Evolutionary conservation across 2,113 vertebrate genomes (phyloP).

Genomic region (Theristicus caerulescens): DNA sequence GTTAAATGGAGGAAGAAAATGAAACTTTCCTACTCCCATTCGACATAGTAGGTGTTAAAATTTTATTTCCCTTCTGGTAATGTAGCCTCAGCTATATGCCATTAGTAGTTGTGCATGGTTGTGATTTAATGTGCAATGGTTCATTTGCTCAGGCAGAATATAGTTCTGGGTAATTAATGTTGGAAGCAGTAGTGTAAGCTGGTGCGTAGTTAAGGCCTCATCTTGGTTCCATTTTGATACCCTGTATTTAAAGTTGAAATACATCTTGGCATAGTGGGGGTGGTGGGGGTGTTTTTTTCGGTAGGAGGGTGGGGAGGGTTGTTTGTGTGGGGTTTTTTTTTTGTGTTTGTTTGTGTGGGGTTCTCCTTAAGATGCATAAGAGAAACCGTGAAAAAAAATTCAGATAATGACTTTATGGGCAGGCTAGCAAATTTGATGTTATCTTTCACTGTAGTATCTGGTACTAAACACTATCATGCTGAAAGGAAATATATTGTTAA

Average conservation of each 20-base stretch:
- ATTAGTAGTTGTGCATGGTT: not conserved
- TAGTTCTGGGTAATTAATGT: not conserved
- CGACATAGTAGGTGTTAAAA: not conserved
- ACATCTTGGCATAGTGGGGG: not conserved
- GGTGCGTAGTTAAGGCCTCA: not conserved
- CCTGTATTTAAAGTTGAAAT: not conserved
- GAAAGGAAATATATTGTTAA: not conserved
- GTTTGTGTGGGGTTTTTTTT: not conserved
- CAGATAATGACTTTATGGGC: not conserved
- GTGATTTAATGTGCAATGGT: not conserved
- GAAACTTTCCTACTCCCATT: not conserved
- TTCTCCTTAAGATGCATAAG: not conserved
- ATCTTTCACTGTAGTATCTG: not conserved
- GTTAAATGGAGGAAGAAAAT: not conserved
- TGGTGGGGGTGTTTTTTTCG: not conserved
- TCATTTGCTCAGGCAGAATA: not conserved
- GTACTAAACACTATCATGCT: not conserved
- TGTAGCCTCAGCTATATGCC: not conserved
- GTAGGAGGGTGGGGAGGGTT: not conserved
- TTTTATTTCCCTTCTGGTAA: not conserved
- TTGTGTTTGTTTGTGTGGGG: too few species aligned
- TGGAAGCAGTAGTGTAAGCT: not conserved
- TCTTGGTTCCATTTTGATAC: not conserved
- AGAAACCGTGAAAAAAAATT: not conserved
- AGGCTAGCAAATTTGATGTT: not conserved